These are phyloP conservation scores for Dione juno DNA, from an alignment of 2,888 invertebrate species.

Conservation along the genomic window DNA sequence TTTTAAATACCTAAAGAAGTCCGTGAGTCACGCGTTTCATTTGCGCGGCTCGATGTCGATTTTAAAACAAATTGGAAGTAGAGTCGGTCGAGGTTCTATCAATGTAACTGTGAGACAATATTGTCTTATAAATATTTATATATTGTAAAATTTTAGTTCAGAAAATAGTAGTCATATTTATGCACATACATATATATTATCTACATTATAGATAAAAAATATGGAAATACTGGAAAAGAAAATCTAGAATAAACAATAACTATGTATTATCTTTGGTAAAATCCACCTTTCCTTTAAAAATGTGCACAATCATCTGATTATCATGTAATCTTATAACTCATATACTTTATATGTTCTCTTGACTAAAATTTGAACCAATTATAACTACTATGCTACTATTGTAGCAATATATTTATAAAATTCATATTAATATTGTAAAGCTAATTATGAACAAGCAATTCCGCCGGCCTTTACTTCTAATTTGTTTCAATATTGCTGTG, in stretches of 20 bases:
- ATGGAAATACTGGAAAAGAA: too few relatives aligned
- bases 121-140: neutral
- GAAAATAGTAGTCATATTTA: too few relatives aligned
- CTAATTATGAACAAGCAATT: conserved; percentile 36
- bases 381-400: too few relatives aligned
- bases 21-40: conserved; percentile 35
- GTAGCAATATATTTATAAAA: too few relatives aligned
- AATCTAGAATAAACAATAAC: too few relatives aligned
- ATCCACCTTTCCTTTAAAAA: too few relatives aligned
- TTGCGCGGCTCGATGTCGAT: conserved; percentile 30
- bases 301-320: too few relatives aligned
- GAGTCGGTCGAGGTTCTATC: conserved; percentile 3
- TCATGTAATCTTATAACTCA: too few relatives aligned
- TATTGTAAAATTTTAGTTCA: neutral
- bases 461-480: conserved; percentile 33
- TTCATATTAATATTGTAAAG: conserved; percentile 13
- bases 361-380: too few relatives aligned
- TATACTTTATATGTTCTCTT: too few relatives aligned
- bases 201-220: neutral
- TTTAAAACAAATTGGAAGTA: conserved; percentile 26
- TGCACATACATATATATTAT: neutral
- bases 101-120: neutral
- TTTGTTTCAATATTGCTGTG: conserved; percentile 42
- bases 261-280: too few relatives aligned
- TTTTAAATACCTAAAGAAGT: conserved; percentile 7